Evolutionary conservation across 2,113 vertebrate species (phyloP).

Genomic region (Macrotis lagotis): DNA sequence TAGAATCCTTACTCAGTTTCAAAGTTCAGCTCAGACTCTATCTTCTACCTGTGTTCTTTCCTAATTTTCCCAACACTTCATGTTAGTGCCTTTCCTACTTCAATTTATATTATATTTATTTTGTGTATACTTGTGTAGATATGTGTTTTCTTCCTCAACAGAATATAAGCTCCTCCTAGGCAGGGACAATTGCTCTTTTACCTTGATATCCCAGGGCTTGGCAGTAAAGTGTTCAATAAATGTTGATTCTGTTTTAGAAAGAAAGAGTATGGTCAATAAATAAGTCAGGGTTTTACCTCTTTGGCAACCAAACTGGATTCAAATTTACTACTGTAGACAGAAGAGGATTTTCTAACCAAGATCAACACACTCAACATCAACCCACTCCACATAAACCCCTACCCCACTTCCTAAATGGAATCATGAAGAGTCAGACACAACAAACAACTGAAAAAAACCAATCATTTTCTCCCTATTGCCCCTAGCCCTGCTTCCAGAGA

Average conservation of each 20-base stretch:
- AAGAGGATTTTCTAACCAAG: background rate
- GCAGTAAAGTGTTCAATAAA: background rate
- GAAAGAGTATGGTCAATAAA: background rate
- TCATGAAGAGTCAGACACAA: no score
- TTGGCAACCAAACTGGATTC: background rate
- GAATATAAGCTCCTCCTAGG: background rate
- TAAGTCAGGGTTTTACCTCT: background rate
- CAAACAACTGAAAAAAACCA: background rate
- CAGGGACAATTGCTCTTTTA: background rate
- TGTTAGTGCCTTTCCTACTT: background rate
- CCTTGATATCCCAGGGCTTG: background rate
- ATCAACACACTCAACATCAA: background rate
- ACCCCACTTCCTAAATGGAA: background rate
- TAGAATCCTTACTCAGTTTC: background rate
- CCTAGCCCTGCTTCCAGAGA: background rate
- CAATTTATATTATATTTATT: background rate
- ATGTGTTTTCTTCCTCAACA: background rate
- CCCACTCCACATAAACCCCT: background rate
- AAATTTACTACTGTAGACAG: background rate
- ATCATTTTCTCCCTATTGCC: background rate
- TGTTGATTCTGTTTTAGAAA: background rate
- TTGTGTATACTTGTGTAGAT: background rate
- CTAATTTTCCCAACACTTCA: background rate
- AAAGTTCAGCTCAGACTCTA: background rate
- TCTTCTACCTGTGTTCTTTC: background rate